A percentile compares a stretch with the other conserved stretches of the same genome.
Conservation (phyloP, 30 jellyfish, hydroid and myxozoan genomes). For the Turritopsis dohrnii region DNA sequence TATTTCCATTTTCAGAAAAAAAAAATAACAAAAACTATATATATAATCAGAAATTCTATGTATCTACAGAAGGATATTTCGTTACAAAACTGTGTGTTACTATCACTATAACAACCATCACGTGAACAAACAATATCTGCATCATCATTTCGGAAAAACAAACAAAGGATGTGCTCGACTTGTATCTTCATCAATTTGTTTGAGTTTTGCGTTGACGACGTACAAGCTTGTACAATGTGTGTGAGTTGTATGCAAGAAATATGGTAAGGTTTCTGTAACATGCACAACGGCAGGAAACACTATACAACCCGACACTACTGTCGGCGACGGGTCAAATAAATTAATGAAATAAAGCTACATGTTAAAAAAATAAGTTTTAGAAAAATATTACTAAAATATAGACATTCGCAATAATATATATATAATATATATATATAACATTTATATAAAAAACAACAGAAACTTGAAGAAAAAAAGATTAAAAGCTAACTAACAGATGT, state of each 20-base stretch:
- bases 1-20: background rate
- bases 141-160: background rate
- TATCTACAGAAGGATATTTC: background rate
- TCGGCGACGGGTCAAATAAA: background rate
- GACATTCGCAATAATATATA: background rate
- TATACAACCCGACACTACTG: background rate
- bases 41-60: background rate
- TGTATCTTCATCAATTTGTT: background rate
- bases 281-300: background rate
- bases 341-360: slow-evolving; percentile 13
- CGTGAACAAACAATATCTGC: background rate
- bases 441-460: background rate
- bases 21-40: too few species aligned
- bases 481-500: background rate
- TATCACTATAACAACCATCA: background rate
- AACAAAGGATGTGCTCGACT: background rate
- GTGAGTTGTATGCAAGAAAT: background rate
- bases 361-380: slow-evolving; percentile 13
- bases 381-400: background rate
- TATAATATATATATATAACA: background rate
- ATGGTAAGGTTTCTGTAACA: background rate
- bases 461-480: background rate
- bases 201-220: background rate
- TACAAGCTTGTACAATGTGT: too few species aligned
- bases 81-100: background rate